Conservation (phyloP, 2,888 invertebrate species). For the Troides aeacus region DNA sequence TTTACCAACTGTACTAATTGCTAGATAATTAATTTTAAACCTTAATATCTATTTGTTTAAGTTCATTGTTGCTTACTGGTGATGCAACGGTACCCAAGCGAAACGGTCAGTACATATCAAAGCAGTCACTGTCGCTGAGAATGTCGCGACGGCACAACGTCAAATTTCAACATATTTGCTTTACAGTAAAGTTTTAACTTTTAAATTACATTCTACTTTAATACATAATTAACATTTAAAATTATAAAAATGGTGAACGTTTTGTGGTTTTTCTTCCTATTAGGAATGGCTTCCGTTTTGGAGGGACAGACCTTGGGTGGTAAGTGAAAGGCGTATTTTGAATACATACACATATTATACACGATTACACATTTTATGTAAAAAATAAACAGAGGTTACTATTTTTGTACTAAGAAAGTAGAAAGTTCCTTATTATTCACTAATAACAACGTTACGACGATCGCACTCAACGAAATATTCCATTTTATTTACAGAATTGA, state of each 20-base stretch:
- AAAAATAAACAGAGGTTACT: conserved; percentile 1
- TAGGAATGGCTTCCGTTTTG: conserved; percentile 50
- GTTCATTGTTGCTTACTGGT: conserved; percentile 31
- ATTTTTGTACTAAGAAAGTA: conserved; percentile 30
- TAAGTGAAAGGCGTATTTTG: conserved; percentile 68
- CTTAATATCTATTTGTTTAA: rapidly evolving
- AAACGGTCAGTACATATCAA: conserved; percentile 52
- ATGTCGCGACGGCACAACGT: conserved; percentile 47
- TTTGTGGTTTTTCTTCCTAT: conserved; percentile 48
- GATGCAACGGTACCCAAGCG: conserved; percentile 37
- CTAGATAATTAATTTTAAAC: conserved; percentile 27
- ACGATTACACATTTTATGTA: conserved; percentile 13
- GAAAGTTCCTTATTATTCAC: conserved; percentile 1
- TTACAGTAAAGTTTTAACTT: conserved; percentile 35
- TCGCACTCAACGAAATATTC: too few relatives aligned
- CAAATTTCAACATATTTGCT: conserved; percentile 42
- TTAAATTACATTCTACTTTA: conserved; percentile 16
- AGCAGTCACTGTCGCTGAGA: conserved; percentile 42
- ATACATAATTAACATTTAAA: conserved; percentile 20
- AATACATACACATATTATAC: conserved; percentile 29
- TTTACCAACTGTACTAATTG: conserved; percentile 41
- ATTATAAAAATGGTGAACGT: conserved; percentile 49
- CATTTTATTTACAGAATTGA: too few relatives aligned
- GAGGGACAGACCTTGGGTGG: conserved; percentile 70
- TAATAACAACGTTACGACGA: too few relatives aligned